These are phyloP conservation scores for Oenanthe oenanthe DNA, from an alignment of 2,113 vertebrate genomes.

Conservation along the genomic window DNA sequence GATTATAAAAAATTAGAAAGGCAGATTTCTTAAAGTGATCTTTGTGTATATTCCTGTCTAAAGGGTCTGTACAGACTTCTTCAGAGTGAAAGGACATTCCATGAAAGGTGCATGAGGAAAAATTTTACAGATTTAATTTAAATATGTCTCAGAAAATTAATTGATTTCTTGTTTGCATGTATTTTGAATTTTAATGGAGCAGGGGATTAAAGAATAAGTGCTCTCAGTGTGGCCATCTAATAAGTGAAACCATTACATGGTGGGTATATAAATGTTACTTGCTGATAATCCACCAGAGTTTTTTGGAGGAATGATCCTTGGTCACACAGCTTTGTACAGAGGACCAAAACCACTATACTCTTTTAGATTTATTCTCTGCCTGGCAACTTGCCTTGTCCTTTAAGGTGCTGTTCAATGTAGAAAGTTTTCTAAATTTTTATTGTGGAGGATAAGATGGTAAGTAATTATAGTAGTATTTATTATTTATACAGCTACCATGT, in stretches of 20 bases:
- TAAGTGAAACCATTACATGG: neutral
- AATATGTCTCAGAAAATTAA: neutral
- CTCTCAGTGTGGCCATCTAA: neutral
- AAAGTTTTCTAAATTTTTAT: constrained; percentile 4
- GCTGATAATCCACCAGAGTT: neutral
- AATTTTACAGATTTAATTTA: neutral
- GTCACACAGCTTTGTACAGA: neutral
- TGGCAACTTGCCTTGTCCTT: neutral
- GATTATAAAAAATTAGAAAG: neutral
- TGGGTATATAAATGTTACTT: neutral
- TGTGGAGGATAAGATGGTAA: constrained; percentile 13
- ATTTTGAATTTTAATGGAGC: neutral
- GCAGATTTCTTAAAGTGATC: neutral
- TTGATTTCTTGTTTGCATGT: neutral
- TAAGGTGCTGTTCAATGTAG: neutral
- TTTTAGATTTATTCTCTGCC: neutral
- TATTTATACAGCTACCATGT: constrained; percentile 58
- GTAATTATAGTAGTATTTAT: constrained; percentile 46
- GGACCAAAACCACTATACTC: neutral
- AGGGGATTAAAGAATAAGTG: neutral
- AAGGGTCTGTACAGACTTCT: neutral
- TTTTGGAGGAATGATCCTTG: neutral
- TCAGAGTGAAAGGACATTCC: neutral
- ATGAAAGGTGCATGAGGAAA: neutral
- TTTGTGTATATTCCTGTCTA: neutral